Evolutionary conservation across 2,888 invertebrate genomes (phyloP).

Genomic region (Ormyrus pomaceus): DNA sequence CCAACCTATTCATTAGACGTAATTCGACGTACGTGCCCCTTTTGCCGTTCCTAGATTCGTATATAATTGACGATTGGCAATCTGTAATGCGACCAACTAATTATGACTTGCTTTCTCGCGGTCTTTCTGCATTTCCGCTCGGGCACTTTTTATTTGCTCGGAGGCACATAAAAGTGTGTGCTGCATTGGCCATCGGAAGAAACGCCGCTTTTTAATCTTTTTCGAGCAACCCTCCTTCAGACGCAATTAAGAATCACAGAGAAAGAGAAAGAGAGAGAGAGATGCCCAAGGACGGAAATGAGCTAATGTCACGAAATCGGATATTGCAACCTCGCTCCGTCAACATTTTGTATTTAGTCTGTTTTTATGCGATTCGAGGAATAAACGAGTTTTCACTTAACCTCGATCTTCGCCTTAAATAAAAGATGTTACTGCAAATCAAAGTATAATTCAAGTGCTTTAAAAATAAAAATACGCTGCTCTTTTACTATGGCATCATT

Average conservation of each 20-base stretch:
- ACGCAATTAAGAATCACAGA: conserved; percentile 48
- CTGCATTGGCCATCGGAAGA: conserved; percentile 20
- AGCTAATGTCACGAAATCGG: conserved; percentile 58
- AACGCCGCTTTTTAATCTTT: conserved; percentile 36
- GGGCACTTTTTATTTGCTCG: conserved; percentile 44
- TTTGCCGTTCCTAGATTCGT: not conserved
- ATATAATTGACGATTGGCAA: conserved; percentile 31
- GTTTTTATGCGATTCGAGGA: not conserved
- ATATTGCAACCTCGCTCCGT: conserved; percentile 32
- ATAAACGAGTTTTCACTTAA: conserved; percentile 14
- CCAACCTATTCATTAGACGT: conserved; percentile 25
- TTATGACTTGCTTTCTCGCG: conserved; percentile 33
- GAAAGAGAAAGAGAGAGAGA: conserved; percentile 21
- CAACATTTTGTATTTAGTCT: not conserved
- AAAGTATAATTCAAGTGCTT: too few species aligned
- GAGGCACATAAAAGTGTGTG: conserved; percentile 4
- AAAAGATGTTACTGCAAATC: too few species aligned
- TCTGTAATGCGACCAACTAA: conserved; percentile 18
- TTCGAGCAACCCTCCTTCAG: conserved; percentile 7
- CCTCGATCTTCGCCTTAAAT: not conserved
- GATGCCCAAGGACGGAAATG: conserved; percentile 59
- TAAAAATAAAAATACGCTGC: too few species aligned
- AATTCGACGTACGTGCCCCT: not conserved
- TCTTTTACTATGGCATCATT: not conserved
- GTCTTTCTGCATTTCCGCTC: conserved; percentile 57